Evolutionary conservation across 2,113 vertebrate species (phyloP).

Genomic region (Rhombomys opimus): DNA sequence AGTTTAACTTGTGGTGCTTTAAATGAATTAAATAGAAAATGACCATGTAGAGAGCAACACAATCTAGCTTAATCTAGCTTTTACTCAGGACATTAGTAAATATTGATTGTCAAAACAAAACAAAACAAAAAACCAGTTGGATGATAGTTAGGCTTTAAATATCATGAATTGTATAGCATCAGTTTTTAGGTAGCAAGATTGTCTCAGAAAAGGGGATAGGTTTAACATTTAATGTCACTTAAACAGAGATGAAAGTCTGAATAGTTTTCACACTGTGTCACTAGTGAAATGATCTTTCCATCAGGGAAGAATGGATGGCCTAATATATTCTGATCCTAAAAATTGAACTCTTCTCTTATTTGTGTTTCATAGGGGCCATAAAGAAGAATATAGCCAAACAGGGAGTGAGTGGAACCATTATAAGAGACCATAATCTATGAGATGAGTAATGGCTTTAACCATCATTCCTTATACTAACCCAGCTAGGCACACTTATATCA

Average conservation of each 20-base stretch:
- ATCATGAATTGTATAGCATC: not conserved
- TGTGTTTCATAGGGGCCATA: not conserved
- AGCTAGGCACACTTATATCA: not conserved
- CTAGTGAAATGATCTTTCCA: not conserved
- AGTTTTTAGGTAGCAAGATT: not conserved
- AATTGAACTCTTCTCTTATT: not conserved
- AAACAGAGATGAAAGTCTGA: not conserved
- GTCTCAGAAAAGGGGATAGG: not conserved
- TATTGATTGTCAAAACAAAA: not conserved
- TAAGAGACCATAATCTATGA: not conserved
- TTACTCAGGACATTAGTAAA: not conserved
- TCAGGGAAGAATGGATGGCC: too few relatives aligned
- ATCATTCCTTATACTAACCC: not conserved
- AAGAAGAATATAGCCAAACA: not conserved
- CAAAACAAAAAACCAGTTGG: not conserved
- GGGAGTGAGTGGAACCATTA: not conserved
- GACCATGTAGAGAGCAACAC: not conserved
- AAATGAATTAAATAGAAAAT: not conserved
- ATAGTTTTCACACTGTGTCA: not conserved
- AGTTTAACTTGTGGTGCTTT: not conserved
- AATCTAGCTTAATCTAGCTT: not conserved
- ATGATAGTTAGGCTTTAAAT: not conserved
- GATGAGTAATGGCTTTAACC: not conserved
- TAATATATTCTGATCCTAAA: not conserved
- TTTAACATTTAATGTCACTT: not conserved